Conservation (phyloP, 2,113 vertebrate genomes). For the Psephotus haematonotus region DNA sequence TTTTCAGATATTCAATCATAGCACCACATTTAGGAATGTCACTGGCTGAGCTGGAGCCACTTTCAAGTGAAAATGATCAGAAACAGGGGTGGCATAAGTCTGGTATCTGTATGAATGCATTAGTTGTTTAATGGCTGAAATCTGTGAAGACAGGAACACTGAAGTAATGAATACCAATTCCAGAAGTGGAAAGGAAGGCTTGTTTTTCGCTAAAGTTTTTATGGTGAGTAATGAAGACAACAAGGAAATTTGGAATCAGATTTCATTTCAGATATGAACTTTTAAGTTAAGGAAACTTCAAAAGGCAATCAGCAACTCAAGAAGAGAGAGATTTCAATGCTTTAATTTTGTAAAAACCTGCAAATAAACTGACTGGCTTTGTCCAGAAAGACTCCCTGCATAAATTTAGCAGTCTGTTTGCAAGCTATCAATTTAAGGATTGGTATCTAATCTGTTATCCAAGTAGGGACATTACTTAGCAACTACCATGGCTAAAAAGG, state of each 20-base stretch:
- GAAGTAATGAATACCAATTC: background rate
- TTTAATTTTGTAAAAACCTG: background rate
- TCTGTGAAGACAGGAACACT: background rate
- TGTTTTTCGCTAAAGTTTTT: background rate
- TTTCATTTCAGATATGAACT: background rate
- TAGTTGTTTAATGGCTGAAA: background rate
- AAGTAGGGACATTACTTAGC: constrained; percentile 60
- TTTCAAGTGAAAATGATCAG: background rate
- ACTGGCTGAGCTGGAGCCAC: background rate
- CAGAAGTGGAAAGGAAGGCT: background rate
- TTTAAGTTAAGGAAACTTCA: background rate
- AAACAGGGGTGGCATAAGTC: background rate
- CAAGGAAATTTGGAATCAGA: background rate
- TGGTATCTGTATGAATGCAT: background rate
- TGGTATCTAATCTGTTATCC: constrained; percentile 52
- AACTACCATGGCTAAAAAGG: constrained; percentile 37
- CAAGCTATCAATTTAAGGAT: constrained; percentile 54
- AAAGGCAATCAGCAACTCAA: background rate
- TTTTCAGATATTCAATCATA: background rate
- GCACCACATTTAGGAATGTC: rapidly evolving
- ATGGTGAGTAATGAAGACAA: background rate
- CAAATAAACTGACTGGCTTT: background rate
- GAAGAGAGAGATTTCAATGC: background rate
- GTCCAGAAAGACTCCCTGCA: background rate
- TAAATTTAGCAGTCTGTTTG: constrained; percentile 38